These are phyloP conservation scores for Venusia cambrica DNA, from an alignment of 2,888 invertebrate genomes.

Conservation along the genomic window DNA sequence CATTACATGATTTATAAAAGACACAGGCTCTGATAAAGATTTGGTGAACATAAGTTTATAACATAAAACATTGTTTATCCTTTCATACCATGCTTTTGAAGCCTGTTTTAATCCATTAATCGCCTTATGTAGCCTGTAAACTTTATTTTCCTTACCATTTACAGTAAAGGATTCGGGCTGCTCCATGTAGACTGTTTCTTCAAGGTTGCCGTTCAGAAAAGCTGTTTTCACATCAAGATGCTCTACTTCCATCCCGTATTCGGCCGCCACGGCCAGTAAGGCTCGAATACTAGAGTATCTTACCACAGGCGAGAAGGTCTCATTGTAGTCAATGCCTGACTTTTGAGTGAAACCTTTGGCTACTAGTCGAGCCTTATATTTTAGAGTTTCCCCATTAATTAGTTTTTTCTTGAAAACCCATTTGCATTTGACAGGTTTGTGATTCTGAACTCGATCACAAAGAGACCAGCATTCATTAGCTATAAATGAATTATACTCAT, in stretches of 20 bases:
- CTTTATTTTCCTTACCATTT: neutral
- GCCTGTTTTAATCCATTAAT: conserved; percentile 7
- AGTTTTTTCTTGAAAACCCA: no score
- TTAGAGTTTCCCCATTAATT: no score
- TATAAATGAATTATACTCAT: conserved; percentile 10
- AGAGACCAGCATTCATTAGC: conserved; percentile 6
- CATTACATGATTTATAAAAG: neutral
- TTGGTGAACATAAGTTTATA: conserved; percentile 2
- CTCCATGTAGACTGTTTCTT: conserved; percentile 5
- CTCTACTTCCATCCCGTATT: neutral
- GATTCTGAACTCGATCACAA: no score
- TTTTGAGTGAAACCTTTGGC: conserved; percentile 8
- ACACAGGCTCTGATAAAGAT: conserved; percentile 8
- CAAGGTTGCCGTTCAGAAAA: conserved; percentile 3
- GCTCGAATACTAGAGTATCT: conserved; percentile 1
- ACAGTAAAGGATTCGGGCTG: conserved; percentile 2
- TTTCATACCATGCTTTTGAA: conserved; percentile 4
- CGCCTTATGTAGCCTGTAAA: conserved; percentile 3
- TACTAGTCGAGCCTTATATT: no score
- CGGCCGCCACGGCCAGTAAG: conserved; percentile 1
- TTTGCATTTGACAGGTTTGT: no score
- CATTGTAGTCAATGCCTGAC: conserved; percentile 3
- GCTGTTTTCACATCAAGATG: conserved; percentile 10
- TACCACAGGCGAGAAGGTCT: conserved; percentile 4
- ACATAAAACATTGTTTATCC: conserved; percentile 1